Percentiles rank a stretch among this genome's conserved stretches.
These are phyloP conservation scores for Spea multiplicata DNA, from an alignment of 2,113 vertebrate genomes.

Conservation along the genomic window DNA sequence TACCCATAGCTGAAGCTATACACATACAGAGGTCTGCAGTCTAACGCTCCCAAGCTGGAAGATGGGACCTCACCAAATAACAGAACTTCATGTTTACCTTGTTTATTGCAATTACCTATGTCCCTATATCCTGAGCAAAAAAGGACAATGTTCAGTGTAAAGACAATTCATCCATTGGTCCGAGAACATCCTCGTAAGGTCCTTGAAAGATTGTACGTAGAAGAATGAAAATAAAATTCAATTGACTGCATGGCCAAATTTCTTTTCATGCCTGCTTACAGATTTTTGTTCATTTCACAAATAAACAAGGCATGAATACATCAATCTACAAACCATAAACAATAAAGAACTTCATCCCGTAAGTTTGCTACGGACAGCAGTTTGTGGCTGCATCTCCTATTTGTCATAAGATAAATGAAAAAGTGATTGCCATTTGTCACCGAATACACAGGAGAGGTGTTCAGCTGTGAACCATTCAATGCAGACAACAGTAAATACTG, in stretches of 20 bases:
- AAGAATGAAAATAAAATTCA: constrained; percentile 56
- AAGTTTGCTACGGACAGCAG: constrained; percentile 84
- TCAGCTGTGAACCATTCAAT: constrained; percentile 71
- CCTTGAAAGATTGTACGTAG: constrained; percentile 65
- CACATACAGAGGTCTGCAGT: too few species aligned
- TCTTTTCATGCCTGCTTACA: constrained; percentile 78
- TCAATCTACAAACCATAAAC: constrained; percentile 83
- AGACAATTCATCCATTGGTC: constrained; percentile 69
- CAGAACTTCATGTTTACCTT: too few species aligned
- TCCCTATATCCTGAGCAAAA: too few species aligned
- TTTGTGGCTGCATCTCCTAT: constrained; percentile 82
- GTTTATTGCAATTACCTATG: too few species aligned
- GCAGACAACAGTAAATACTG: constrained; percentile 67
- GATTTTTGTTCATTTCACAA: constrained; percentile 85
- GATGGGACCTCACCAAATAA: too few species aligned
- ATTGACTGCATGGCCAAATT: constrained; percentile 73
- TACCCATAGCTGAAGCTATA: too few species aligned
- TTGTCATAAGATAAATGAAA: constrained; percentile 87
- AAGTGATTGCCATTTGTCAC: constrained; percentile 85
- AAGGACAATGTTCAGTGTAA: constrained; percentile 50
- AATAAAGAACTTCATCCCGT: constrained; percentile 88
- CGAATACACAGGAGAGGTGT: constrained; percentile 73
- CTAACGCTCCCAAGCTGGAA: too few species aligned
- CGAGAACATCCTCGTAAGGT: constrained; percentile 74
- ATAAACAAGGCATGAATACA: constrained; percentile 88